These are phyloP conservation scores for Oncorhynchus mykiss DNA, from an alignment of 2,113 vertebrate species.

Conservation along the genomic window DNA sequence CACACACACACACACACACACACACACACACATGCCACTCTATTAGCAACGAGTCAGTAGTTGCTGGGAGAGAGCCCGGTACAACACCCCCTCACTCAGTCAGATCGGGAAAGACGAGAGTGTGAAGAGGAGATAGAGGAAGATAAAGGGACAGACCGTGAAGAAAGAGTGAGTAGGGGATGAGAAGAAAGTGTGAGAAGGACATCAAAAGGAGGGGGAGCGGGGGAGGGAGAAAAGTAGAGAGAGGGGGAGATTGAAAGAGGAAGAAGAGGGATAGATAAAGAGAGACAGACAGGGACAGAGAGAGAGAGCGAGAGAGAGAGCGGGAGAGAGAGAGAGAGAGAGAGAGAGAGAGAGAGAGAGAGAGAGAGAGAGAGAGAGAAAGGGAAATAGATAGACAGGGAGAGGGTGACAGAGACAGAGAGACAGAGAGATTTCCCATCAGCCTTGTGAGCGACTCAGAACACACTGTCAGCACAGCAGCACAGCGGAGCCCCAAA, in stretches of 20 bases:
- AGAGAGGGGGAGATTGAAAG: no score
- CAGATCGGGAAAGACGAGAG: slow-evolving; percentile 3
- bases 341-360: background rate
- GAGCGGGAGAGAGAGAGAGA: slow-evolving; percentile 2
- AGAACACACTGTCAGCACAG: background rate
- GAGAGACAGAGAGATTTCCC: slow-evolving; percentile 9
- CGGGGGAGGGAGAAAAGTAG: no score
- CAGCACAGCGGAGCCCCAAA: background rate
- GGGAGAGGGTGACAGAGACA: background rate
- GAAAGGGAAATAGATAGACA: background rate
- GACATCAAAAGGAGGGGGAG: background rate
- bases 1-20: no score
- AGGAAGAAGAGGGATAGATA: no score
- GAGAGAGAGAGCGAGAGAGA: background rate
- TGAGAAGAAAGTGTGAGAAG: background rate
- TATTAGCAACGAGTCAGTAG: slow-evolving; percentile 37
- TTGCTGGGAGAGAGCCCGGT: slow-evolving; percentile 25
- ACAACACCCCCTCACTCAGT: slow-evolving; percentile 31
- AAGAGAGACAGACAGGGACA: no score
- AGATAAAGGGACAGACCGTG: background rate
- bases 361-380: background rate
- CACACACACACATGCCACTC: slow-evolving; percentile 14
- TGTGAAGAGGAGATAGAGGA: background rate
- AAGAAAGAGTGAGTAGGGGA: slow-evolving; percentile 1
- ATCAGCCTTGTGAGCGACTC: background rate